Percentiles rank a stretch among this genome's conserved stretches.
These are phyloP conservation scores for Xylocampa areola DNA, from an alignment of 2,888 invertebrate species.

Conservation along the genomic window DNA sequence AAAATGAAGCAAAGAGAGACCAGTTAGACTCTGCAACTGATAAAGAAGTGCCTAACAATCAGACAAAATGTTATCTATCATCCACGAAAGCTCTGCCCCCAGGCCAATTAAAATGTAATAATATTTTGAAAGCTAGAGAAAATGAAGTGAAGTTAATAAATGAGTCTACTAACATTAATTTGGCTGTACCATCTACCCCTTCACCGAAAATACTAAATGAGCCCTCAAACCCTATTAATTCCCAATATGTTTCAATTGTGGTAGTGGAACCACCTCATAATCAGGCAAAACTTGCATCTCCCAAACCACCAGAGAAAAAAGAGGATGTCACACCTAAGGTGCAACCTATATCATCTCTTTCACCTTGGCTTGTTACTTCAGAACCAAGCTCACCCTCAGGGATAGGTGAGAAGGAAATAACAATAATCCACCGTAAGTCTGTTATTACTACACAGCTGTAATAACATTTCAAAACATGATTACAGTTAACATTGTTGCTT, in stretches of 20 bases:
- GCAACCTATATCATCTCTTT: conserved; percentile 92
- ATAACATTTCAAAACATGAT: conserved; percentile 8
- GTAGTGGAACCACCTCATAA: conserved; percentile 84
- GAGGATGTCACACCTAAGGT: conserved; percentile 88
- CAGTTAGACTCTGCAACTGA: conserved; percentile 83
- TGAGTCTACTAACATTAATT: conserved; percentile 82
- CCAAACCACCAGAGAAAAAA: conserved; percentile 86
- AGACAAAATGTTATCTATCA: conserved; percentile 91
- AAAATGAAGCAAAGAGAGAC: conserved; percentile 91
- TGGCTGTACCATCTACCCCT: conserved; percentile 84
- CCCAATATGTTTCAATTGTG: conserved; percentile 87
- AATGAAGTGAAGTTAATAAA: conserved; percentile 86
- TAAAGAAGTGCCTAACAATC: conserved; percentile 92
- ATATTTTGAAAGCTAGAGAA: conserved; percentile 95
- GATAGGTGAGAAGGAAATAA: conserved; percentile 91
- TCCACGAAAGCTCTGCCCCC: conserved; percentile 94
- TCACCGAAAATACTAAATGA: conserved; percentile 89
- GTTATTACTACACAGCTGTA: conserved; percentile 95
- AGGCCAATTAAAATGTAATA: conserved; percentile 97
- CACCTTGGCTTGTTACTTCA: conserved; percentile 95
- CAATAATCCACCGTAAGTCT: conserved; percentile 94
- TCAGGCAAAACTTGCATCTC: conserved; percentile 77
- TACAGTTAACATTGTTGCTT: conserved; percentile 3
- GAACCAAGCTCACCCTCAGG: conserved; percentile 92
- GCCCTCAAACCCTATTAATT: conserved; percentile 79